Evolutionary conservation across 2,113 vertebrate species (phyloP).

Genomic region (Prinia subflava): DNA sequence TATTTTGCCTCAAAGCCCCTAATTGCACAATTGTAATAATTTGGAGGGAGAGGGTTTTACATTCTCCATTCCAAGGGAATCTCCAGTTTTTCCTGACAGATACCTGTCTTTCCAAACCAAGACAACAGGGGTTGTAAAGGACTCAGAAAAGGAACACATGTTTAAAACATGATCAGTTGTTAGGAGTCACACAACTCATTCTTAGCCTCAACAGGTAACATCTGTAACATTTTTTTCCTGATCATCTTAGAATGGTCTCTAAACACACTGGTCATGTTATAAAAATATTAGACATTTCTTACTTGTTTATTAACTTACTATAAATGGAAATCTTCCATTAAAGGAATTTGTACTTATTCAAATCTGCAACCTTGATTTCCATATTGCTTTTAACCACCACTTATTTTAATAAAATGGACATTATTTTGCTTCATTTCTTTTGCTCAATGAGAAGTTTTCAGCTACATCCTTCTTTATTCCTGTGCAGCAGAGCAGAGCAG

Average conservation of each 20-base stretch:
- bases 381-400: not conserved
- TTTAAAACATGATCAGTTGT: not conserved
- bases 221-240: not conserved
- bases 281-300: not conserved
- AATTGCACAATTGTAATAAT: too few relatives aligned
- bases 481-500: not conserved
- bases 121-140: not conserved
- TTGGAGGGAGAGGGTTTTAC: too few relatives aligned
- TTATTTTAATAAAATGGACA: not conserved
- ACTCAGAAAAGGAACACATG: not conserved
- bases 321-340: not conserved
- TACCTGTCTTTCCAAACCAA: too few relatives aligned
- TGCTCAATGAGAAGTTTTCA: not conserved
- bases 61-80: too few relatives aligned
- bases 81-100: too few relatives aligned
- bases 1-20: too few relatives aligned
- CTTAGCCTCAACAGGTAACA: not conserved
- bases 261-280: not conserved
- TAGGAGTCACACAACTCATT: not conserved
- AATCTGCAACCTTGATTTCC: not conserved
- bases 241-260: not conserved
- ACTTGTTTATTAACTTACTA: not conserved
- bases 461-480: not conserved
- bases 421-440: constrained; percentile 4
- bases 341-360: not conserved